Conservation (phyloP, 2,113 vertebrate genomes). For the Mustela nigripes region DNA sequence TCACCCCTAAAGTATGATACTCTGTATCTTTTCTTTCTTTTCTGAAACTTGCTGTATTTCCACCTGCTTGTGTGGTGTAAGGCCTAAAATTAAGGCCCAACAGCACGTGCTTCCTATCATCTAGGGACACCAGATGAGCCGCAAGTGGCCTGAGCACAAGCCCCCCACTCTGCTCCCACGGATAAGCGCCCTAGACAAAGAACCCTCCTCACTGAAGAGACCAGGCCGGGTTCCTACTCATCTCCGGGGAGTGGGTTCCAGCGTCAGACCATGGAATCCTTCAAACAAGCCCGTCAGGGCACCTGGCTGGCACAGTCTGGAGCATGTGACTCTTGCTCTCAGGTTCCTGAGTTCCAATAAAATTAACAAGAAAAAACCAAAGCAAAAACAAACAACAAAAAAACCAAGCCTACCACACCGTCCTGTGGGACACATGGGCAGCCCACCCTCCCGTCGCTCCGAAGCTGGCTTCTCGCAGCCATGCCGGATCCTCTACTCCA, state of each 20-base stretch:
- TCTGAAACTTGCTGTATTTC: slow-evolving; percentile 1
- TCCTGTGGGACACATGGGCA: background rate
- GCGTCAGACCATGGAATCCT: background rate
- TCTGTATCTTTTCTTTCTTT: background rate
- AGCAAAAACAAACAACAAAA: background rate
- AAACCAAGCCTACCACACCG: background rate
- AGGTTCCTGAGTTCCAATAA: background rate
- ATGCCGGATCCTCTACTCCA: background rate
- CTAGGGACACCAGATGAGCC: background rate
- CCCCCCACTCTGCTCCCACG: background rate
- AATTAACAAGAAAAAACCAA: background rate
- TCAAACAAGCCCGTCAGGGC: background rate
- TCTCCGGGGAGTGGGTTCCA: background rate
- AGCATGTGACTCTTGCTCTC: background rate
- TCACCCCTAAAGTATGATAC: background rate
- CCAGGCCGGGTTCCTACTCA: background rate
- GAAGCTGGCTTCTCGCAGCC: background rate
- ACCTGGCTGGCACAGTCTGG: background rate
- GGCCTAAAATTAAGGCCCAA: background rate
- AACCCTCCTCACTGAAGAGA: background rate
- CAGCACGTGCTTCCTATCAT: background rate
- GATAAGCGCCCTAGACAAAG: background rate
- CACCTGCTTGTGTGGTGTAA: background rate
- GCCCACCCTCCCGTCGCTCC: background rate
- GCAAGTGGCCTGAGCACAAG: background rate